Base-by-base conservation (phyloP, 2,113 vertebrate species). In the Centrocercus urophasianus region DNA sequence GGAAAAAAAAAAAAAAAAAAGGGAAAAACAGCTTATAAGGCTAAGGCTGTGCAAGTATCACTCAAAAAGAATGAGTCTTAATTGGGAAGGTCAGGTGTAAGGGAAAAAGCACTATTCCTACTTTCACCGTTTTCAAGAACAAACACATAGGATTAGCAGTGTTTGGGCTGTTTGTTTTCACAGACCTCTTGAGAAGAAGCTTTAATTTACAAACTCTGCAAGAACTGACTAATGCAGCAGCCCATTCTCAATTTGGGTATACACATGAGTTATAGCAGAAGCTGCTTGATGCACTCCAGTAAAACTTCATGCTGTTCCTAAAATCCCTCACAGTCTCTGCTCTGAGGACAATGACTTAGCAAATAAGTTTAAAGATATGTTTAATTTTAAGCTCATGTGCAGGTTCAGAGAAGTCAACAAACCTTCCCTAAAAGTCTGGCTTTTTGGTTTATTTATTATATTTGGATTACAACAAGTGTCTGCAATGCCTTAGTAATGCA, bases 231-330 rank as follows among this genome's bases (percentile, higher is more conserved):
- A 54, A 65, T 91, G 15, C 63, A 76, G 24, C 22, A 91, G 27
- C 21, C 63, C 21, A 40, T 40, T 64, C 66, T 17, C 7, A 2
- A 22, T 24, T 56, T 72, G 24, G 24, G 2, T 24, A 32, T 8
- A 34, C 60, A 5, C n/a, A 66, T 34, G 63, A 61, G 19, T 32
- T 42, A 76, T 47, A 75, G 22, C 17, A 79, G 11, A 75, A 89
- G 6, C 21, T 70, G 18, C 45, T 13, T 13, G 15, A 87, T 36
- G 10, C 13, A 22, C 22, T 48, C 13, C 5, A 69, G 30, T 19
- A 7, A 3, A 69, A 21, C 11, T 74, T 40, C 3, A 67, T 4
- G 66, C 6, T 47, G 19, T 1, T 14, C 3, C 1, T 36, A 15
- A 42, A 1, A 1, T 34, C 67, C 21, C 10, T 16, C 8, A 50